Percentiles rank a stretch among this genome's conserved stretches.
Evolutionary conservation across 2,888 invertebrate species (phyloP).

Genomic region (Megastigmus dorsalis): DNA sequence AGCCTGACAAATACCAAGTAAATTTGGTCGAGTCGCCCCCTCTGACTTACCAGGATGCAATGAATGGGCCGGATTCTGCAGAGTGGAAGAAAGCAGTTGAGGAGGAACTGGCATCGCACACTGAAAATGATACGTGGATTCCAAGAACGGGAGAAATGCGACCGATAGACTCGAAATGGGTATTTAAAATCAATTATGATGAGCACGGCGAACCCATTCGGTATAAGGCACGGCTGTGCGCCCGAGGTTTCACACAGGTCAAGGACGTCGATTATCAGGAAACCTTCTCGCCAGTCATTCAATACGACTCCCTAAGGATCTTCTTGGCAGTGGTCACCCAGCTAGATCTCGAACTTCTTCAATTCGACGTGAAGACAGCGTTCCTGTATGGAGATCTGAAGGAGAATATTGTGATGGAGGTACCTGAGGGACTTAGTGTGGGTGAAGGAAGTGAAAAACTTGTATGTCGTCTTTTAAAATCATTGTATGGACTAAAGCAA

Average conservation of each 20-base stretch:
- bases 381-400: not conserved
- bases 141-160: slow-evolving; percentile 2
- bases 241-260: slow-evolving; percentile 51
- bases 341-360: slow-evolving; percentile 41
- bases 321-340: slow-evolving; percentile 23
- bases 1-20: not conserved
- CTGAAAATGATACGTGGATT: slow-evolving; percentile 48
- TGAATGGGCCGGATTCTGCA: not conserved
- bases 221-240: slow-evolving; percentile 55
- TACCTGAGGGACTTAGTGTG: slow-evolving; percentile 39
- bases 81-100: slow-evolving; percentile 46
- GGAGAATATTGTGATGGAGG: slow-evolving; percentile 42
- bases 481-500: slow-evolving; percentile 51
- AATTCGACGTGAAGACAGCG: slow-evolving; percentile 51
- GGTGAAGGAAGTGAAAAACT: not conserved
- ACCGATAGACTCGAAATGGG: slow-evolving; percentile 55
- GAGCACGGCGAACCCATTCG: slow-evolving; percentile 39
- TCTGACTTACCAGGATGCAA: not conserved
- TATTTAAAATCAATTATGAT: slow-evolving; percentile 48
- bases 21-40: not conserved
- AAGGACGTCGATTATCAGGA: slow-evolving; percentile 56
- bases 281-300: slow-evolving; percentile 58
- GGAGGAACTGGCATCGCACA: slow-evolving; percentile 54
- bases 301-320: slow-evolving; percentile 57
- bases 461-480: slow-evolving; percentile 1